Evolutionary conservation across 2,797 vertebrate species (phyloP).

Genomic region (Crocodylus rhombifer): DNA sequence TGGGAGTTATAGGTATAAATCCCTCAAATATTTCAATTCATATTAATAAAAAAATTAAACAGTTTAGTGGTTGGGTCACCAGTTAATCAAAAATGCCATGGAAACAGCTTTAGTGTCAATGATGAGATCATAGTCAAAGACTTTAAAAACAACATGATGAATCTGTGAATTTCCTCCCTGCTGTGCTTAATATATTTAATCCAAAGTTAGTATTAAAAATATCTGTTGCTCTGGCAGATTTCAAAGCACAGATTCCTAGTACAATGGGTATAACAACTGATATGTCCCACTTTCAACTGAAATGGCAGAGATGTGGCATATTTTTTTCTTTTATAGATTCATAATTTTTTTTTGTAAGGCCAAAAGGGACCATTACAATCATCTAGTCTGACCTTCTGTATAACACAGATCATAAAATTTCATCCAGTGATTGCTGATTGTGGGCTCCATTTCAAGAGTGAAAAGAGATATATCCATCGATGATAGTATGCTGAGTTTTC

Average conservation of each 20-base stretch:
- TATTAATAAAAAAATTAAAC: conserved; percentile 8
- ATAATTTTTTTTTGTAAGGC: not conserved
- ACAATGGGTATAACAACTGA: not conserved
- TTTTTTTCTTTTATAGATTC: not conserved
- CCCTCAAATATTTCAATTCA: conserved; percentile 1
- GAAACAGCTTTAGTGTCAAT: conserved; percentile 28
- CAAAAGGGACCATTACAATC: conserved; percentile 9
- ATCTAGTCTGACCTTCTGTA: not conserved
- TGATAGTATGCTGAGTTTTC: not conserved
- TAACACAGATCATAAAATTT: conserved; percentile 33
- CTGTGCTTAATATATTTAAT: conserved; percentile 46
- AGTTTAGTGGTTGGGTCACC: not conserved
- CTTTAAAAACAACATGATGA: conserved; percentile 21
- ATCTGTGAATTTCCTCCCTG: conserved; percentile 27
- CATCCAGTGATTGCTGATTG: conserved; percentile 16
- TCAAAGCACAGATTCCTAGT: not conserved
- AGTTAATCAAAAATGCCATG: conserved; percentile 38
- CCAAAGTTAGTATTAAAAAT: conserved; percentile 31
- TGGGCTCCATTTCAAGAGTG: not conserved
- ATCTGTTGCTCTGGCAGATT: not conserved
- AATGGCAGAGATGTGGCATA: not conserved
- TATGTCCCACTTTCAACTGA: not conserved
- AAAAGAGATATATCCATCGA: not conserved
- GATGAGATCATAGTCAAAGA: conserved; percentile 17
- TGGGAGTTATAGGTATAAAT: not conserved